Percentiles rank a stretch among this genome's conserved stretches.
These are phyloP conservation scores for Drosophila simulans DNA, from an alignment of 1,140 invertebrate species.

Conservation along the genomic window DNA sequence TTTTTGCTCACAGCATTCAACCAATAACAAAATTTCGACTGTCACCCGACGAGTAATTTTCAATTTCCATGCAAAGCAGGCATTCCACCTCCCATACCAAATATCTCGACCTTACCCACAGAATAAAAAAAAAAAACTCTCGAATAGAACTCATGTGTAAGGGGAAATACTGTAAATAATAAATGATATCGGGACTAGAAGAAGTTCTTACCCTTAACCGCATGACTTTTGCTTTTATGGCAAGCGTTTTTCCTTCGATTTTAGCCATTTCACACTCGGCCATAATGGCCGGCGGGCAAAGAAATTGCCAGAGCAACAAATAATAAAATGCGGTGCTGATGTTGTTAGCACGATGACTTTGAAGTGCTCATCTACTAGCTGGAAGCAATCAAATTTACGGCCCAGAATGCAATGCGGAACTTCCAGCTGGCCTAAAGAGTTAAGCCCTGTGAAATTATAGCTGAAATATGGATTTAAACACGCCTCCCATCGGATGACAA, in stretches of 20 bases:
- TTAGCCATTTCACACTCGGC: slow-evolving; percentile 54
- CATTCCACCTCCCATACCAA: slow-evolving; percentile 13
- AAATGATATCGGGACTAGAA: slow-evolving; percentile 45
- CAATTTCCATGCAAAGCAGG: slow-evolving; percentile 55
- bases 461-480: slow-evolving; percentile 43
- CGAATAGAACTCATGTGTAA: slow-evolving; percentile 34
- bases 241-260: slow-evolving; percentile 36
- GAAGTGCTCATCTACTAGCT: slow-evolving; percentile 24
- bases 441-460: slow-evolving; percentile 40
- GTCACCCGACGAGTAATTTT: slow-evolving; percentile 46
- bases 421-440: slow-evolving; percentile 27
- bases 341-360: slow-evolving; percentile 38
- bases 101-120: background rate
- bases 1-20: background rate
- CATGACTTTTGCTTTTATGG: slow-evolving; percentile 55
- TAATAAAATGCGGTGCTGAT: slow-evolving; percentile 27
- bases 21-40: slow-evolving; percentile 11
- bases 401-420: background rate
- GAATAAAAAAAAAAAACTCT: slow-evolving; percentile 21
- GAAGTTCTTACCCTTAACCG: slow-evolving; percentile 37
- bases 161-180: slow-evolving; percentile 57
- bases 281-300: slow-evolving; percentile 22
- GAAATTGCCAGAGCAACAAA: slow-evolving; percentile 41
- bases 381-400: slow-evolving; percentile 26
- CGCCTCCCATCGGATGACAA: slow-evolving; percentile 31